Percentiles rank a stretch among this genome's conserved stretches.
Evolutionary conservation across 2,888 invertebrate species (phyloP).

Genomic region (Seira musarum): DNA sequence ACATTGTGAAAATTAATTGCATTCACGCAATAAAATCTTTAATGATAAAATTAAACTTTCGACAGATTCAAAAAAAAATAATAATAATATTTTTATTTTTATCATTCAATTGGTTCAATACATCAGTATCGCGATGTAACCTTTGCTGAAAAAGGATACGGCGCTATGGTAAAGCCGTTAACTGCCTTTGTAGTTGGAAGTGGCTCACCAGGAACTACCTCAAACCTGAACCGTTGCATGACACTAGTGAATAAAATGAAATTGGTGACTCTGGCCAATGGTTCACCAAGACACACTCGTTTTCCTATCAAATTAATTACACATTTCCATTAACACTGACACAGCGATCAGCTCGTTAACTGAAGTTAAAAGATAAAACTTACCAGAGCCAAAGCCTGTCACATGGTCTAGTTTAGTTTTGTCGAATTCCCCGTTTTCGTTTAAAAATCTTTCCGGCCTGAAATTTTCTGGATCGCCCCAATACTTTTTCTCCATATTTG

Average conservation of each 20-base stretch:
- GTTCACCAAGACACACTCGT: constrained; percentile 64
- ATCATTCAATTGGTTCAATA: too few species aligned
- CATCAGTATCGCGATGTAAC: constrained; percentile 45
- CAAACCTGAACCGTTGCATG: constrained; percentile 62
- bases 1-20: too few species aligned
- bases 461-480: constrained; percentile 69
- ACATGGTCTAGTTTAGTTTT: constrained; percentile 64
- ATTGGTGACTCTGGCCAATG: constrained; percentile 60
- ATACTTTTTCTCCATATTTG: constrained; percentile 68
- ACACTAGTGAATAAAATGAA: constrained; percentile 60
- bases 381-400: constrained; percentile 69
- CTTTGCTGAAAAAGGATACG: constrained; percentile 60
- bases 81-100: too few species aligned
- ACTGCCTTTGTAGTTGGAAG: constrained; percentile 40
- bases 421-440: constrained; percentile 62
- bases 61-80: too few species aligned
- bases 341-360: not conserved
- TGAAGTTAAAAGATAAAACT: too few species aligned
- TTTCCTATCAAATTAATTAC: constrained; percentile 52
- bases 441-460: constrained; percentile 69
- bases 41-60: too few species aligned
- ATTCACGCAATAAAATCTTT: too few species aligned
- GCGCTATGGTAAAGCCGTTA: constrained; percentile 61
- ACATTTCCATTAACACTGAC: too few species aligned
- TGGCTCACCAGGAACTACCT: constrained; percentile 33